Evolutionary conservation across 1,140 invertebrate species (phyloP), one percentile per base, ranked within the genome.

Genomic region (Latrodectus geometricus): DNA sequence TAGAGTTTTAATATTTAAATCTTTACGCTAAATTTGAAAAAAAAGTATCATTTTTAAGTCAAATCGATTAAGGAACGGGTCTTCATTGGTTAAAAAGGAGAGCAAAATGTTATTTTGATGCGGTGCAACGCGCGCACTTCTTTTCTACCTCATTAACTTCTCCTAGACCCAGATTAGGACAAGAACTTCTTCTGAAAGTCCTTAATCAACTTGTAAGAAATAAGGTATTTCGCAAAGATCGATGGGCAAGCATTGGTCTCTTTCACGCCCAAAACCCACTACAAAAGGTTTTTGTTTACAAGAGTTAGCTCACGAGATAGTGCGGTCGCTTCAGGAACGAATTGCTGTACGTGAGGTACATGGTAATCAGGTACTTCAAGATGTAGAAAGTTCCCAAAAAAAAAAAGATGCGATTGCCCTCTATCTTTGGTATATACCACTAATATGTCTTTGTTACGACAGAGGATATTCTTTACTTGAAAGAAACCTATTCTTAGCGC

Each of bases 161-260:
- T 84, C 73, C 73, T 75, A 50, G 61, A 84, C 35, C 68, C 73
- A 84, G 82, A 84, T 84, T 84, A 84, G 82, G 82, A 73, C 72
- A 75, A 84, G 82, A 76, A 76, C 82, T 84, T 73, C 73, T 76
- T 76, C 82, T 84, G 56, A 76, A 76, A 84, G 82, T 84, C 82
- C 76, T 84, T 84, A 84, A 84, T 84, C 82, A 84, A 84, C 82
- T 84, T 84, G 73, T 69, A 66, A 76, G 82, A 84, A 84, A 84
- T 84, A 75, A 70, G 68, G 79, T 54, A 81, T 81, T 81, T 81
- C 68, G 65, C n/a, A 17, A 8, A 66, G 81, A 72, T 83, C 82
- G 82, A 84, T 76, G 82, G 61, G 73, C 49, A 73, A 61, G 35
- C 80, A 73, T 81, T 81, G 78, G 68, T 49, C 21, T 56, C 76